Conservation (phyloP, 2,888 invertebrate genomes). For the Diloba caeruleocephala region DNA sequence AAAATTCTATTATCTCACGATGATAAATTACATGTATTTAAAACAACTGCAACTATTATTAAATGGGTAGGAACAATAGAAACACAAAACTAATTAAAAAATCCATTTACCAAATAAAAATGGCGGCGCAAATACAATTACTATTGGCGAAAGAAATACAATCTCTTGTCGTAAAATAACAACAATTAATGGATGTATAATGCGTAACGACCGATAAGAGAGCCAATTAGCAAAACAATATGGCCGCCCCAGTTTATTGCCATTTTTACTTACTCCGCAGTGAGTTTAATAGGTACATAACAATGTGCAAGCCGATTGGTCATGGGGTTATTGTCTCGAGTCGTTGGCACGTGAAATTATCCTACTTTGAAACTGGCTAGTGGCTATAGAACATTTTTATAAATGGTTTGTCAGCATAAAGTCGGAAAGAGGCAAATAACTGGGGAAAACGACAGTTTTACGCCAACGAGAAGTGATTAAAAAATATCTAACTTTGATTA, state of each 20-base stretch:
- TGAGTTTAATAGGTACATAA: constrained; percentile 59
- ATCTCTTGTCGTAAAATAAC: constrained; percentile 76
- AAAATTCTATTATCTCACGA: too few species aligned
- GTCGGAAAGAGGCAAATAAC: constrained; percentile 38
- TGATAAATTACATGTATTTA: background rate
- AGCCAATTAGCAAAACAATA: constrained; percentile 81
- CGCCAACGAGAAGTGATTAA: constrained; percentile 5
- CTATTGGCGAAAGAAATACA: constrained; percentile 70
- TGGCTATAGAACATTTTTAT: constrained; percentile 43
- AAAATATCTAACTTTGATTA: constrained; percentile 4
- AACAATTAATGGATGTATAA: constrained; percentile 80
- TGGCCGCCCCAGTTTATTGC: constrained; percentile 65
- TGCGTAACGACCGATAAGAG: constrained; percentile 78
- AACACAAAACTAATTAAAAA: constrained; percentile 48
- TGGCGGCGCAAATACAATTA: constrained; percentile 55
- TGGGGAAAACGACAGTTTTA: constrained; percentile 22
- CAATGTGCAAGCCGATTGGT: constrained; percentile 65
- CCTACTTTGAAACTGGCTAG: constrained; percentile 55
- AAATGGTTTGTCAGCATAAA: constrained; percentile 25
- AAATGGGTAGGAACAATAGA: constrained; percentile 42
- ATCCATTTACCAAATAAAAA: constrained; percentile 52
- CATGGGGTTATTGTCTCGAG: constrained; percentile 65
- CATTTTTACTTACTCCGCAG: constrained; percentile 64
- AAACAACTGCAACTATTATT: constrained; percentile 18
- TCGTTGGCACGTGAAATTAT: constrained; percentile 67